Evolutionary conservation across 2,888 invertebrate species (phyloP).

Genomic region (Hecatera dysodea): DNA sequence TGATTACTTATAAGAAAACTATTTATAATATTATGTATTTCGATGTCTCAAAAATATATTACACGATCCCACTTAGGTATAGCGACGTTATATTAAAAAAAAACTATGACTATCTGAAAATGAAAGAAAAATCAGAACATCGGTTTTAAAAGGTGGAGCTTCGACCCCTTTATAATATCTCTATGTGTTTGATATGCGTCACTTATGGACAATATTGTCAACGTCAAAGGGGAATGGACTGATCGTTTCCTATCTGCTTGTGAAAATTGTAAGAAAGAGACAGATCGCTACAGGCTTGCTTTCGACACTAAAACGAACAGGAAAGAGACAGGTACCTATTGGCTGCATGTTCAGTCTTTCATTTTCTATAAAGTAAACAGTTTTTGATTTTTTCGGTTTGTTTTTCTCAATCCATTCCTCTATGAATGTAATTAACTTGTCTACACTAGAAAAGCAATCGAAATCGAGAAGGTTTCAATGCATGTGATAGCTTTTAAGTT

Average conservation of each 20-base stretch:
- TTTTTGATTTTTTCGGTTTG: not conserved
- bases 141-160: constrained; percentile 43
- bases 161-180: constrained; percentile 37
- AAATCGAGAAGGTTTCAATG: constrained; percentile 15
- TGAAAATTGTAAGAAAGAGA: not conserved
- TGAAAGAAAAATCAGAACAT: constrained; percentile 65
- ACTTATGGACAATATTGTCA: not conserved
- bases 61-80: constrained; percentile 33
- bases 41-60: constrained; percentile 35
- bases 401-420: constrained; percentile 6
- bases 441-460: constrained; percentile 15
- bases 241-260: not conserved
- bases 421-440: constrained; percentile 15
- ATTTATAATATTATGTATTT: constrained; percentile 34
- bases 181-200: constrained; percentile 13
- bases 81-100: constrained; percentile 6
- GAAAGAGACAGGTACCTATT: not conserved
- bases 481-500: constrained; percentile 21
- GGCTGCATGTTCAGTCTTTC: not conserved
- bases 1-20: constrained; percentile 25
- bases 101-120: constrained; percentile 17
- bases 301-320: not conserved
- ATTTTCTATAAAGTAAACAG: not conserved
- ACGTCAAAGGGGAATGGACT: not conserved
- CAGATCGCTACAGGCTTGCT: not conserved